phyloP scores from a whole-genome alignment of 2,113 vertebrate species.

The Rostratula benghalensis region DNA sequence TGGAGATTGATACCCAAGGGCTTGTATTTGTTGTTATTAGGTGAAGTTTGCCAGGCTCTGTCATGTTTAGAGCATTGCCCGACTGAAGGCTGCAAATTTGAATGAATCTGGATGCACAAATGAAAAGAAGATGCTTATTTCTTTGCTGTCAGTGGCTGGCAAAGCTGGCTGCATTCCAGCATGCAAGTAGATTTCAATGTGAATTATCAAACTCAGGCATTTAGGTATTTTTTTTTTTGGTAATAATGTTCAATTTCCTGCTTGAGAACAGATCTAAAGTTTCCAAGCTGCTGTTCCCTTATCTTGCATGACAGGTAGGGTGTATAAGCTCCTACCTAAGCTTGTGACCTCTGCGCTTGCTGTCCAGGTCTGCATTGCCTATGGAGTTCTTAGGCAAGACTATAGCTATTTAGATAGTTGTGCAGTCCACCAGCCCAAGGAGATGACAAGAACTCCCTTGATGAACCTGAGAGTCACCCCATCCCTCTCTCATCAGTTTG shows the following conservation, averaged over 20 bases:
- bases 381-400: background rate
- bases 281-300: background rate
- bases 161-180: background rate
- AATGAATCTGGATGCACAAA: background rate
- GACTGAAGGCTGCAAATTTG: background rate
- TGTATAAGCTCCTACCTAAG: background rate
- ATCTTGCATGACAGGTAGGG: background rate
- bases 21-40: background rate
- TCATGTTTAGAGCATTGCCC: background rate
- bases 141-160: background rate
- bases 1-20: background rate
- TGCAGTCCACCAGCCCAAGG: background rate
- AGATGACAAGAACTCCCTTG: accelerated
- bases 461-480: background rate
- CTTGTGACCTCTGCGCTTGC: background rate
- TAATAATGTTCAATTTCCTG: background rate
- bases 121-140: background rate
- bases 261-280: background rate
- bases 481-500: background rate
- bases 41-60: background rate
- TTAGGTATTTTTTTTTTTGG: background rate
- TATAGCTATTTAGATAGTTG: background rate
- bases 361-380: background rate
- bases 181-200: accelerated
- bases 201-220: background rate